These are phyloP conservation scores for Atrichornis clamosus DNA, from an alignment of 2,113 vertebrate genomes.

Conservation along the genomic window DNA sequence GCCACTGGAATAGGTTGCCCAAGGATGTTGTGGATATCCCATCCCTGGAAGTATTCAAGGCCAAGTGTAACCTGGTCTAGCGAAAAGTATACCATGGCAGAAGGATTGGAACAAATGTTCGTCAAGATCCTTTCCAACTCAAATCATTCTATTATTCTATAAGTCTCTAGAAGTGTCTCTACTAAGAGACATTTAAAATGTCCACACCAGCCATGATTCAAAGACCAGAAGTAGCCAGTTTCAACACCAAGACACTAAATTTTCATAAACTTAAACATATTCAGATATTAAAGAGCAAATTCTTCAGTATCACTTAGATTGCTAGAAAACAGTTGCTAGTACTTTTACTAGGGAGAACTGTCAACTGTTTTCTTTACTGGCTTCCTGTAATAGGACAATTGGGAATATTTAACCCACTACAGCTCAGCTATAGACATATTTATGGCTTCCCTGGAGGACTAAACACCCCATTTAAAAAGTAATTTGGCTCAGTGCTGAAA, in stretches of 20 bases:
- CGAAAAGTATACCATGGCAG: background rate
- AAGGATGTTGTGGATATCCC: background rate
- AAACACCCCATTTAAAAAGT: background rate
- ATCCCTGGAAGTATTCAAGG: background rate
- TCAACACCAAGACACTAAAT: background rate
- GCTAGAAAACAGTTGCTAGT: background rate
- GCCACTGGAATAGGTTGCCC: background rate
- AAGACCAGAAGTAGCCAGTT: background rate
- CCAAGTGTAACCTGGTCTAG: background rate
- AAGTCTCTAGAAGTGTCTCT: too few species aligned
- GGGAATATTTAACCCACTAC: background rate
- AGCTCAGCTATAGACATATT: background rate
- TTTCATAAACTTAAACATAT: background rate
- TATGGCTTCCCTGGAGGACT: background rate
- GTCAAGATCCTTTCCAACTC: background rate
- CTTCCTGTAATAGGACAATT: background rate
- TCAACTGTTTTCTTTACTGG: background rate
- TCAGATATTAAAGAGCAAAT: background rate
- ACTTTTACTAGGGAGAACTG: background rate
- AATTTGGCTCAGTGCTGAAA: background rate
- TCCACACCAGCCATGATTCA: background rate
- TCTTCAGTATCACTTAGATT: background rate
- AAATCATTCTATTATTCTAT: background rate
- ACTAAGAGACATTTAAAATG: background rate
- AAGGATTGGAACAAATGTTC: background rate